A percentile compares a stretch with the other conserved stretches of the same genome.
These are phyloP conservation scores for Diaphora mendica DNA, from an alignment of 2,888 invertebrate species.

Conservation along the genomic window DNA sequence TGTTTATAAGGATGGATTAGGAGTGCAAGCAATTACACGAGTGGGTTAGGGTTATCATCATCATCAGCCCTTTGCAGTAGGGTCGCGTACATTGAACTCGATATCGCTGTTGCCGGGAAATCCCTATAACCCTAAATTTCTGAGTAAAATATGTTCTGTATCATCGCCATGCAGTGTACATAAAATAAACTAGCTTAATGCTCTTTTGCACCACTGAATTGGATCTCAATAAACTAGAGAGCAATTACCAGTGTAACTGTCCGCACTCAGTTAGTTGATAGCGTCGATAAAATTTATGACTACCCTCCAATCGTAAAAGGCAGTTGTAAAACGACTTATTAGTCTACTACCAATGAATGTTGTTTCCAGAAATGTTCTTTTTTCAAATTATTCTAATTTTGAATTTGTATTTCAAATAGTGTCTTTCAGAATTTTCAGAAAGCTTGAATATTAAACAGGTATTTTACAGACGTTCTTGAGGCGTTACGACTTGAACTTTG, in stretches of 20 bases:
- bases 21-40: too few species aligned
- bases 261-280: slow-evolving; percentile 21
- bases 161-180: too few species aligned
- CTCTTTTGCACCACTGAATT: slow-evolving; percentile 13
- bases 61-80: too few species aligned
- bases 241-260: slow-evolving; percentile 21
- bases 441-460: neutral
- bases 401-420: neutral
- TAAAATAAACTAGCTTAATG: slow-evolving; percentile 13
- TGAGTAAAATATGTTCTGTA: too few species aligned
- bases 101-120: too few species aligned
- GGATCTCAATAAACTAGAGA: slow-evolving; percentile 18
- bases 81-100: too few species aligned
- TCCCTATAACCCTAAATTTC: too few species aligned
- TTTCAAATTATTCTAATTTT: neutral
- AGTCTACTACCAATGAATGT: neutral
- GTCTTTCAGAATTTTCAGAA: too few species aligned
- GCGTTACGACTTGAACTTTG: slow-evolving; percentile 2
- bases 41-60: too few species aligned
- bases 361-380: neutral
- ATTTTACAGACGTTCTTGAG: neutral
- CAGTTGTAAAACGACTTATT: slow-evolving; percentile 21
- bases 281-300: slow-evolving; percentile 37
- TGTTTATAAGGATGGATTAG: too few species aligned
- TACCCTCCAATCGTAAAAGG: slow-evolving; percentile 27